Percentiles rank a stretch among this genome's conserved stretches.
Evolutionary conservation across 2,797 vertebrate genomes (phyloP).

Genomic region (Liasis olivaceus): DNA sequence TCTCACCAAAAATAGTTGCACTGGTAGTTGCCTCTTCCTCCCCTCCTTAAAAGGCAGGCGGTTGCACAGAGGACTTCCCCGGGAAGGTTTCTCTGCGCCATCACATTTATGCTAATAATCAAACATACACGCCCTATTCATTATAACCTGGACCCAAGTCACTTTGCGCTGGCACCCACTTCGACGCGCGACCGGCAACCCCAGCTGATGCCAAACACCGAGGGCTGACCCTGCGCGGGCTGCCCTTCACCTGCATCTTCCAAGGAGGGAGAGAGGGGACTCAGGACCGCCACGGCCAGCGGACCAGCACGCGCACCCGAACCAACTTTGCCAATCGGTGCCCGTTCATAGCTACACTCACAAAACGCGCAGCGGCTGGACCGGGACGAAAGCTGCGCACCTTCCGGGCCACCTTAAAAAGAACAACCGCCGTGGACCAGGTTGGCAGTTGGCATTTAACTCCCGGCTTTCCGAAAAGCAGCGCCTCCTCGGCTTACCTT

Average conservation of each 20-base stretch:
- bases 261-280: background rate
- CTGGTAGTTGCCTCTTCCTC: background rate
- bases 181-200: slow-evolving; percentile 24
- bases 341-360: background rate
- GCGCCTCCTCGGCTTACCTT: slow-evolving; percentile 84
- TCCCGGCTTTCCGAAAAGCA: background rate
- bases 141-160: slow-evolving; percentile 35
- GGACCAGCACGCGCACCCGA: background rate
- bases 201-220: slow-evolving; percentile 7
- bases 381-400: background rate
- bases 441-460: background rate
- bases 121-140: slow-evolving; percentile 45
- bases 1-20: background rate
- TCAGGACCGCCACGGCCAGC: background rate
- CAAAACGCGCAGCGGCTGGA: background rate
- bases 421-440: background rate
- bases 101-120: slow-evolving; percentile 49
- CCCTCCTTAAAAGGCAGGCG: background rate
- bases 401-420: slow-evolving; percentile 10
- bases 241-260: slow-evolving; percentile 19
- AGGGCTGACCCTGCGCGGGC: background rate
- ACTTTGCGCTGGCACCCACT: slow-evolving; percentile 8
- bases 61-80: background rate
- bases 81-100: slow-evolving; percentile 29
- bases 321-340: slow-evolving; percentile 40